A percentile compares a stretch with the other conserved stretches of the same genome.
Evolutionary conservation across 2,888 invertebrate species (phyloP).

Genomic region (Byasa hedistus): DNA sequence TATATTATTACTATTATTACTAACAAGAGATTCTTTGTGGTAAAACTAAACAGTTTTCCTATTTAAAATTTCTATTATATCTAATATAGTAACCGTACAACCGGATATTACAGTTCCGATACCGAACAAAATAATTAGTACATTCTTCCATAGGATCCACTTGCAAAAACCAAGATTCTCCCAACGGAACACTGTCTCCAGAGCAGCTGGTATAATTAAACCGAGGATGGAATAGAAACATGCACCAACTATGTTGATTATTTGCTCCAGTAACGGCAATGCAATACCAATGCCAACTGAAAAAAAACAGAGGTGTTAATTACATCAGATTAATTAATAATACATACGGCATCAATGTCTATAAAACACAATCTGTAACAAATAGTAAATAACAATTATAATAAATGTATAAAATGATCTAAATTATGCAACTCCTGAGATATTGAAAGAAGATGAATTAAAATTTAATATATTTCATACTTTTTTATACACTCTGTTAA

Average conservation of each 20-base stretch:
- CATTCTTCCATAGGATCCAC: constrained; percentile 86
- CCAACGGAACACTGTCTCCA: constrained; percentile 86
- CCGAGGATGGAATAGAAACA: constrained; percentile 86
- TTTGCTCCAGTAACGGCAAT: constrained; percentile 72
- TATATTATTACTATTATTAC: background rate
- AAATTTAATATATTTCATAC: no score
- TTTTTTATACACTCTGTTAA: no score
- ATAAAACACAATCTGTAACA: background rate
- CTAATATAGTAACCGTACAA: constrained; percentile 66
- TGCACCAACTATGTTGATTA: constrained; percentile 72
- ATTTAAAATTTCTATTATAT: constrained; percentile 70
- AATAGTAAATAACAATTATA: no score
- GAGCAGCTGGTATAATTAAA: constrained; percentile 85
- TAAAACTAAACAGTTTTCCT: constrained; percentile 53
- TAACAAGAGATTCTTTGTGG: background rate
- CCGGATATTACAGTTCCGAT: constrained; percentile 83
- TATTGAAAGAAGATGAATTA: no score
- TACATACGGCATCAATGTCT: background rate
- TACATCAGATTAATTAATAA: background rate
- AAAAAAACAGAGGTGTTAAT: constrained; percentile 35
- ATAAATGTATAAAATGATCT: no score
- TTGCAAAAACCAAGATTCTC: constrained; percentile 83
- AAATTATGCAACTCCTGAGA: no score
- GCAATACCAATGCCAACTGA: constrained; percentile 69
- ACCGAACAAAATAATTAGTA: constrained; percentile 80